Conservation (phyloP, 2,113 vertebrate genomes). For the Bambusicola thoracicus region DNA sequence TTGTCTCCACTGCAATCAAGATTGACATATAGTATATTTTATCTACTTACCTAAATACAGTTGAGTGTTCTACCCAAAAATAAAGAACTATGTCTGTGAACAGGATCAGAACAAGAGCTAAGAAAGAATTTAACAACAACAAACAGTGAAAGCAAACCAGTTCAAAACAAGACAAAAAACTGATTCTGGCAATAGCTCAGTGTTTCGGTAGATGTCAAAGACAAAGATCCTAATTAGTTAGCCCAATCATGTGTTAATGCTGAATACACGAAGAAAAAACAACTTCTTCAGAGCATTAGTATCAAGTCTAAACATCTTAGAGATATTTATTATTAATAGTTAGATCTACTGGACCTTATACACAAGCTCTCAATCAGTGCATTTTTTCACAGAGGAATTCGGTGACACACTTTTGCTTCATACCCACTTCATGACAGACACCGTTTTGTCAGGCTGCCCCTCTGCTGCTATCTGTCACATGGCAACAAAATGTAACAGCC, state of each 20-base stretch:
- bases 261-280: slow-evolving; percentile 53
- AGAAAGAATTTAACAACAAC: not conserved
- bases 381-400: not conserved
- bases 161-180: slow-evolving; percentile 17
- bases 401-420: not conserved
- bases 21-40: not conserved
- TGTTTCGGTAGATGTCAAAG: slow-evolving; percentile 56
- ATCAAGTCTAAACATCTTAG: not conserved
- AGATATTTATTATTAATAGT: not conserved
- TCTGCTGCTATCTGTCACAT: no score
- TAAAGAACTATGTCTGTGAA: not conserved
- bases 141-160: not conserved
- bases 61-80: not conserved
- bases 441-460: no score
- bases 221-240: slow-evolving; percentile 63
- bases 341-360: not conserved
- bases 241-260: slow-evolving; percentile 59
- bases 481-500: no score
- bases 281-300: not conserved
- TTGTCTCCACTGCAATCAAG: not conserved
- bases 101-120: not conserved
- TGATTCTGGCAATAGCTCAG: slow-evolving; percentile 53
- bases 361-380: not conserved
- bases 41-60: not conserved
- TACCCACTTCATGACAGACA: no score